Conservation (phyloP, 2,797 vertebrate genomes). For the Otolemur crassicaudatus region DNA sequence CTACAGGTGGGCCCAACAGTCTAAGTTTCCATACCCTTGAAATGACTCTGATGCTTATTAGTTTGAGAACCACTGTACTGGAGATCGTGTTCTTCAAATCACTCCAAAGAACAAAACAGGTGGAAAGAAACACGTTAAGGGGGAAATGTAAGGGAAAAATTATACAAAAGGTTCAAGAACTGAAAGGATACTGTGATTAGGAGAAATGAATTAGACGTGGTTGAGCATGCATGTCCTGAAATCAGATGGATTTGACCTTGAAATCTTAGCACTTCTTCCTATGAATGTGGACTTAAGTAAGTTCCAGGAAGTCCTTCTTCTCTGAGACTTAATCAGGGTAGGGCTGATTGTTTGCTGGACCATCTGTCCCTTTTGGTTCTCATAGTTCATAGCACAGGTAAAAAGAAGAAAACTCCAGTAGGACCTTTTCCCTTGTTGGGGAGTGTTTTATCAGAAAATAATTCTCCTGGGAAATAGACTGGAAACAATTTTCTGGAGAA, state of each 20-base stretch:
- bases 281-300: not conserved
- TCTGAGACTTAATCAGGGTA: not conserved
- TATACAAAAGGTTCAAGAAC: not conserved
- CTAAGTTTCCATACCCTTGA: not conserved
- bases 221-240: not conserved
- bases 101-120: not conserved
- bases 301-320: not conserved
- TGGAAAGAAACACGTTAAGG: not conserved
- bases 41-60: not conserved
- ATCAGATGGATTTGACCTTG: not conserved
- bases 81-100: not conserved
- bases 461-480: not conserved
- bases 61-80: not conserved
- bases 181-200: not conserved
- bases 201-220: not conserved
- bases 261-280: not conserved
- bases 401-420: not conserved
- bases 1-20: fast-evolving
- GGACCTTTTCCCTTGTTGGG: not conserved
- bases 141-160: not conserved
- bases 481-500: not conserved
- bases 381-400: not conserved
- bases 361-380: not conserved
- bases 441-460: not conserved
- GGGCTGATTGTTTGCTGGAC: not conserved